Evolutionary conservation across 1,140 invertebrate genomes (phyloP).

Genomic region (Harpegnathos saltator): DNA sequence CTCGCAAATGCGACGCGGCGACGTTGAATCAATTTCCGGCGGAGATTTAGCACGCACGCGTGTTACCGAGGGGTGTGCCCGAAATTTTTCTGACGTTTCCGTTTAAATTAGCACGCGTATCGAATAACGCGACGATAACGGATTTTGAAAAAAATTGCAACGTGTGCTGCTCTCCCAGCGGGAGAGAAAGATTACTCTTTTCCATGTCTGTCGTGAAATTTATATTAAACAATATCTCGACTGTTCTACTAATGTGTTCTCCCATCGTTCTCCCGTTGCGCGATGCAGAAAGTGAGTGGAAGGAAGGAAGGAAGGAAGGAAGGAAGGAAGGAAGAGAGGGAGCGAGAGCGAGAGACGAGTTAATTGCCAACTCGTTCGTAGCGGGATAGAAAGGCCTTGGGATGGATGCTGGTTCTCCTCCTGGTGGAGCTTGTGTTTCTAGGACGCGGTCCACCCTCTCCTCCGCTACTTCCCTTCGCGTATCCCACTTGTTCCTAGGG

Average conservation of each 20-base stretch:
- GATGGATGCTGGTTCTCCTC: constrained; percentile 70
- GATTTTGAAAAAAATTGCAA: background rate
- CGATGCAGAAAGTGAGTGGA: background rate
- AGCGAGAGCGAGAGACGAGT: constrained; percentile 52
- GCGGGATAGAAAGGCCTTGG: constrained; percentile 66
- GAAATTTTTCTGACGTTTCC: too few species aligned
- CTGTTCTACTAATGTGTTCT: constrained; percentile 3
- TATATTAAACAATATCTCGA: background rate
- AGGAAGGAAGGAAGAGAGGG: constrained; percentile 31
- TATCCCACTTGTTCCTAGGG: constrained; percentile 71
- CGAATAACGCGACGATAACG: too few species aligned
- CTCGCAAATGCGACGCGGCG: background rate
- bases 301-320: background rate
- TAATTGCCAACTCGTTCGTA: constrained; percentile 77
- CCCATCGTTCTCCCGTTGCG: background rate
- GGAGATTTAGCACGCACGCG: background rate
- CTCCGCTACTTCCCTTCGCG: constrained; percentile 65
- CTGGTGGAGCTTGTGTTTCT: constrained; percentile 74
- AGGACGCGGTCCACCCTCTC: constrained; percentile 67
- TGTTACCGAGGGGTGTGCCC: background rate
- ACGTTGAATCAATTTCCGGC: background rate
- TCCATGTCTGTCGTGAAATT: constrained; percentile 7
- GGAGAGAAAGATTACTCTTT: background rate
- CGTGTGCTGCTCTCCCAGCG: too few species aligned
- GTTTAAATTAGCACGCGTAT: too few species aligned